phyloP scores from a whole-genome alignment of 2,888 invertebrate species.

The Drosophila eohydei region DNA sequence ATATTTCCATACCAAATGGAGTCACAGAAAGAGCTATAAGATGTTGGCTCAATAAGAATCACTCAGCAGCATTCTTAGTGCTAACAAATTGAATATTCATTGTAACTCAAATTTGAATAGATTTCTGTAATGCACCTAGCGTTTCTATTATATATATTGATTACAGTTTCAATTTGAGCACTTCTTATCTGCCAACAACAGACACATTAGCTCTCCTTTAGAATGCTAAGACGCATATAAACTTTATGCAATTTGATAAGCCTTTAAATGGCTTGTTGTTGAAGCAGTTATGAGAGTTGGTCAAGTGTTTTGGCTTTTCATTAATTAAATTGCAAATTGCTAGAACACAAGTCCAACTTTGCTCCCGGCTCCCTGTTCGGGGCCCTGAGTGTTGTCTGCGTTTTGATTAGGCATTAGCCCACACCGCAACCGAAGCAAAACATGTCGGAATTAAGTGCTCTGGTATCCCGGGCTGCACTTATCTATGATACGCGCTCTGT shows the following conservation, averaged over 20 bases:
- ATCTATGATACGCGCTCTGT: conserved; percentile 7
- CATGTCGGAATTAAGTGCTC: conserved; percentile 64
- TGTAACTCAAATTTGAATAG: background rate
- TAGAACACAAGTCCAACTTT: conserved; percentile 15
- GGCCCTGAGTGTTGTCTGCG: conserved; percentile 39
- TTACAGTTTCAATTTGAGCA: background rate
- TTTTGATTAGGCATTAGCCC: conserved; percentile 65
- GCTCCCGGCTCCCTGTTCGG: conserved; percentile 1
- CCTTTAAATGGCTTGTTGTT: conserved; percentile 7
- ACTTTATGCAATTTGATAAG: background rate
- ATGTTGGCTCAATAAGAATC: background rate
- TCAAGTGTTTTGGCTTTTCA: conserved; percentile 62
- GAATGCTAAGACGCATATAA: conserved; percentile 4
- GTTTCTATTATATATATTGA: background rate
- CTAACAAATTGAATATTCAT: too few species aligned
- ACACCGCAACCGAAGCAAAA: conserved; percentile 53
- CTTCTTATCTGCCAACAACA: background rate
- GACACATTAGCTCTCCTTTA: conserved; percentile 31
- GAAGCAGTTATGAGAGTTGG: conserved; percentile 9
- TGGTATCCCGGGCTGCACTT: conserved; percentile 29
- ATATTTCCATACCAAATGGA: background rate
- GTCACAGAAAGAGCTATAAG: background rate
- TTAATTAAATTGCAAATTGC: conserved; percentile 65
- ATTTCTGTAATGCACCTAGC: background rate
- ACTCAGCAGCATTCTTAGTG: too few species aligned